Evolutionary conservation across 2,113 vertebrate genomes (phyloP), one percentile per base, ranked within the genome.

Genomic region (Corvus moneduloides): DNA sequence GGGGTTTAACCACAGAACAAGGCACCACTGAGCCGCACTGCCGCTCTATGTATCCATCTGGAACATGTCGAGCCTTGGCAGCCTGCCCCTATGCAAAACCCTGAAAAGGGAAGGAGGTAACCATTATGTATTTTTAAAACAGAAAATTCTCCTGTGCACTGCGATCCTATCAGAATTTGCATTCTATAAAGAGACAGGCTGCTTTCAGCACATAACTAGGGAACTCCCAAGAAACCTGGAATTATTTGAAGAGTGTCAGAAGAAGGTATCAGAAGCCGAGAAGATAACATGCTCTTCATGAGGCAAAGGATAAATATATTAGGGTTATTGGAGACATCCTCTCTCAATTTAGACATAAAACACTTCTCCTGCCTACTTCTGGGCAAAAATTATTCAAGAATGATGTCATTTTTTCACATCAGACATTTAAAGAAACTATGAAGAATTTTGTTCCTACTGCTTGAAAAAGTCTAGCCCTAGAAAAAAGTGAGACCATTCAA

Each of bases 1-100:
- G 94, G 93, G 82, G 84, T 96, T 61, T 96, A 86, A 95, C 89
- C 93, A 81, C 95, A 86, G 96, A 95, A 91, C 93, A 91, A 94
- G 91, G 89, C 91, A 90, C 49, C 82, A 77, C 55, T 78, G 96
- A 93, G 92, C 92, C 3, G 1, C 75, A 41, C 28, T 68, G 87
- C 73, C 1, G 1, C 72, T 93, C 78, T 16, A 23, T 49, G 55
- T 78, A 63, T 95, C 72, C 91, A 68, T 95, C 95, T 96, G 95
- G 95, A 94, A 90, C 33, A 20, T 33, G 89, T 95, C 96, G 94
- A 68, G 58, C 6, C 2, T 73, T 97, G 93, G 96, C 94, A 94
- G 80, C 62, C 54, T 66, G 92, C 93, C 88, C 46, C 86, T 49
- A 0, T 81, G 85, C n/a, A 84, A 94, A 94, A 81, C 13, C 30